Conservation (phyloP, 1,140 invertebrate species). For the Hypothenemus hampei region DNA sequence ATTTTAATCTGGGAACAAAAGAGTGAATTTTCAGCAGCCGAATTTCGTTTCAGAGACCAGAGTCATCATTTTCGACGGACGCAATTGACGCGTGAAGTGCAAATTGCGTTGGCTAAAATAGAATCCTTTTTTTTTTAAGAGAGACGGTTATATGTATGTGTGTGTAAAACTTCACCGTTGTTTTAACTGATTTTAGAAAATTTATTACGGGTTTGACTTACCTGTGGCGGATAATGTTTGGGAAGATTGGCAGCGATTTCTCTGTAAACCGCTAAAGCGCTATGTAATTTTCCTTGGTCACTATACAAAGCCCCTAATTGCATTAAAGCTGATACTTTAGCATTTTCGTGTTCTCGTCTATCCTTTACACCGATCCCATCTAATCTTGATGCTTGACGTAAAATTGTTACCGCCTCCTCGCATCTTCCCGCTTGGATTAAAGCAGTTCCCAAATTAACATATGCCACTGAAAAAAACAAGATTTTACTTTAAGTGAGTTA, state of each 20-base stretch:
- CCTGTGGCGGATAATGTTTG: conserved; percentile 74
- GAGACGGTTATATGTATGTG: no score
- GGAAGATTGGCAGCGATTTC: conserved; percentile 81
- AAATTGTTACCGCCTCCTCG: conserved; percentile 77
- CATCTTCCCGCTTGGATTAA: conserved; percentile 74
- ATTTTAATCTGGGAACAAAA: conserved; percentile 18
- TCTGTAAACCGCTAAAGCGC: conserved; percentile 83
- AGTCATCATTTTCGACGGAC: conserved; percentile 13
- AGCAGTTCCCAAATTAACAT: conserved; percentile 88
- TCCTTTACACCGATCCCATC: conserved; percentile 86
- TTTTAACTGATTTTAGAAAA: conserved; percentile 1
- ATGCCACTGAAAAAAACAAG: conserved; percentile 73
- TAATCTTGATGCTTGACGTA: conserved; percentile 74
- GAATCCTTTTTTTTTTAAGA: no score
- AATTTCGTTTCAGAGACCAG: conserved; percentile 9
- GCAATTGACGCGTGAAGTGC: conserved; percentile 16
- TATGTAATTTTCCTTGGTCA: conserved; percentile 76
- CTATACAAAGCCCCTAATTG: conserved; percentile 87
- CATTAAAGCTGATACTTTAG: conserved; percentile 84
- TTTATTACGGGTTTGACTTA: conserved; percentile 38
- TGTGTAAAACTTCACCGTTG: neutral
- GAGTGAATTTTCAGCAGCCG: conserved; percentile 15
- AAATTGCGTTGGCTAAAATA: conserved; percentile 12
- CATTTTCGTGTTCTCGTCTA: conserved; percentile 81
- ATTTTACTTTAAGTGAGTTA: no score